These are phyloP conservation scores for Heterotilapia buettikoferi DNA, from an alignment of 2,113 vertebrate genomes.

Conservation along the genomic window DNA sequence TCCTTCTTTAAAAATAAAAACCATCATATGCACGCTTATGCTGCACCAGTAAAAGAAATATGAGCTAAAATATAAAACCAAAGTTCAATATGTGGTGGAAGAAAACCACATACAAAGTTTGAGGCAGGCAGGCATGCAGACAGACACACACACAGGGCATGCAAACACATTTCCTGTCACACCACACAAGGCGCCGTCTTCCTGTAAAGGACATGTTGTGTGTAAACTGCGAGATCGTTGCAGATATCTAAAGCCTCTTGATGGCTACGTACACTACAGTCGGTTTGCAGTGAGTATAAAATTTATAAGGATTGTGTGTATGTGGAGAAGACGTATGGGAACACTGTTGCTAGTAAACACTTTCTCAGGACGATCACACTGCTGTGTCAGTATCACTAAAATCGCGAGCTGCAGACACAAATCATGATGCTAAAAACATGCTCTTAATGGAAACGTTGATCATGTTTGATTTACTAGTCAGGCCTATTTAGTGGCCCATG, in stretches of 20 bases:
- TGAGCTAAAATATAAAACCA: neutral
- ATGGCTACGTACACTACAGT: neutral
- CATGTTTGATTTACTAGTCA: neutral
- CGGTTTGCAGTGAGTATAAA: neutral
- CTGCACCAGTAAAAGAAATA: neutral
- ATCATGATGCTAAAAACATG: neutral
- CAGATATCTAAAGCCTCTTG: neutral
- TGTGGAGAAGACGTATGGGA: neutral
- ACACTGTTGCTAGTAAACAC: neutral
- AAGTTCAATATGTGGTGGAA: neutral
- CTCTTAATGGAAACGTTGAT: neutral
- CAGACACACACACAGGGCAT: neutral
- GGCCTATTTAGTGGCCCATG: neutral
- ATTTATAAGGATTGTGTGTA: neutral
- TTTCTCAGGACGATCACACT: neutral
- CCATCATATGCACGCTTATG: neutral
- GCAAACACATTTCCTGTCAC: neutral
- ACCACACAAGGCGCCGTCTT: neutral
- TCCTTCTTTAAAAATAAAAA: neutral
- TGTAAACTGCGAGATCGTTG: neutral
- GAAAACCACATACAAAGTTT: neutral
- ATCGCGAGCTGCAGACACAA: neutral
- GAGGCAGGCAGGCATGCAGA: neutral
- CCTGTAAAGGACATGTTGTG: neutral
- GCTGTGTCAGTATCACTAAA: neutral